phyloP scores from a whole-genome alignment of 2,113 vertebrate species.

The Chitala chitala region DNA sequence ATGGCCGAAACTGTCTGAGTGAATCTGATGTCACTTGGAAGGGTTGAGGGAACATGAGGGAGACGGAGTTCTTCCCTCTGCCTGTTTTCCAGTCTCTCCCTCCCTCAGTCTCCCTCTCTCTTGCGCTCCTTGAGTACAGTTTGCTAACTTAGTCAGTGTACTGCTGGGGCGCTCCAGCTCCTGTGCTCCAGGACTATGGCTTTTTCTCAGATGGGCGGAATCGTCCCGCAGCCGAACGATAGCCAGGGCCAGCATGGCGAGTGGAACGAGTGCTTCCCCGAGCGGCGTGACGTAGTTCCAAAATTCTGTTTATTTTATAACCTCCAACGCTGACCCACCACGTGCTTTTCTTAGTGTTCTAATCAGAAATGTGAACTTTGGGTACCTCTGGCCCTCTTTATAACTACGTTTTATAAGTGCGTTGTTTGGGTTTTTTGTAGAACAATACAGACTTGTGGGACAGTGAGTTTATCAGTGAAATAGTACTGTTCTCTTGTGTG shows the following conservation, averaged over 20 bases:
- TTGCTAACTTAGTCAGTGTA: too few species aligned
- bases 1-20: slow-evolving; percentile 75
- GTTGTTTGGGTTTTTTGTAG: not conserved
- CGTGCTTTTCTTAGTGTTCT: not conserved
- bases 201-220: too few species aligned
- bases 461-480: not conserved
- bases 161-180: too few species aligned
- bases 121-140: not conserved
- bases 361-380: not conserved
- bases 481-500: not conserved
- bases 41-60: not conserved
- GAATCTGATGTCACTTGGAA: slow-evolving; percentile 18
- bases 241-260: too few species aligned
- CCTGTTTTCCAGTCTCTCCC: not conserved
- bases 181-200: too few species aligned
- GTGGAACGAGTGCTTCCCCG: not conserved
- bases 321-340: not conserved
- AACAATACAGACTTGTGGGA: not conserved
- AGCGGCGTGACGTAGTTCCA: not conserved
- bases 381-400: not conserved
- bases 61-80: not conserved
- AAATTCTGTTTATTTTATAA: not conserved
- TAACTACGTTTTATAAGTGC: not conserved
- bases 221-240: too few species aligned
- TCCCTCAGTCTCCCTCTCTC: not conserved